Base-by-base conservation (phyloP, 1,140 invertebrate genomes). In the Euborellia annulipes region DNA sequence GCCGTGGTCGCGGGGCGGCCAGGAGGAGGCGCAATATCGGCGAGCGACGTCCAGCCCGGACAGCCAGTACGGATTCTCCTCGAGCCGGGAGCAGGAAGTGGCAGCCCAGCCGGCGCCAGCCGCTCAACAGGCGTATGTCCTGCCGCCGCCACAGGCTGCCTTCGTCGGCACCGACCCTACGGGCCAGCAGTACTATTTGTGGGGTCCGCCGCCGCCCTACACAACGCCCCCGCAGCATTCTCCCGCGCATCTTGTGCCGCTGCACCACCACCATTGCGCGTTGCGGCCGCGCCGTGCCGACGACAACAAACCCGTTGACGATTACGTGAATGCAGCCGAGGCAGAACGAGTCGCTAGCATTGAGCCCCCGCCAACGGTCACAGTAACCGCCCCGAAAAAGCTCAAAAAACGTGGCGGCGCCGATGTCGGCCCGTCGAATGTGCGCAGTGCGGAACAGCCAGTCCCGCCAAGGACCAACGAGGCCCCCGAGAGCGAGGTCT, bases 131-230 rank as follows among this genome's bases (percentile, higher is more conserved):
- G 57, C 61, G 14, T 54, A 58, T 42, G 55, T 53, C 19, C 52
- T 57, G 9, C 53, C 55, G 11, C 60, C 64, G 21, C 58, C 63
- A 7, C 60, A 61, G 45, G 57, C 62, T 7, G 56, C 58, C 2
- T 58, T 59, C 18, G 46, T 66, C 45, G 58, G 70, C 50, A 55
- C 61, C 39, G 67, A 57, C 48, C 58, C 61, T 16, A 62, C 55
- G 43, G 46, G 58, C 2, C 59, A 38, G n/a, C 14, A 27, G 13
- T 48, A 43, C 47, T 56, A 59, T 41, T 52, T 80, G 13, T 82
- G 79, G 79, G 79, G 78, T 14, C 79, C 79, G 13, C 79, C 79
- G 9, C 78, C 79, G 2, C 79, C 79, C 0, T 82, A 82, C 55
- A 79, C 77, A 41, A 77, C 80, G 53, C 78, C 77, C 17, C 37